Base-by-base conservation (phyloP, 2,888 invertebrate genomes). In the Argyresthia albistria region DNA sequence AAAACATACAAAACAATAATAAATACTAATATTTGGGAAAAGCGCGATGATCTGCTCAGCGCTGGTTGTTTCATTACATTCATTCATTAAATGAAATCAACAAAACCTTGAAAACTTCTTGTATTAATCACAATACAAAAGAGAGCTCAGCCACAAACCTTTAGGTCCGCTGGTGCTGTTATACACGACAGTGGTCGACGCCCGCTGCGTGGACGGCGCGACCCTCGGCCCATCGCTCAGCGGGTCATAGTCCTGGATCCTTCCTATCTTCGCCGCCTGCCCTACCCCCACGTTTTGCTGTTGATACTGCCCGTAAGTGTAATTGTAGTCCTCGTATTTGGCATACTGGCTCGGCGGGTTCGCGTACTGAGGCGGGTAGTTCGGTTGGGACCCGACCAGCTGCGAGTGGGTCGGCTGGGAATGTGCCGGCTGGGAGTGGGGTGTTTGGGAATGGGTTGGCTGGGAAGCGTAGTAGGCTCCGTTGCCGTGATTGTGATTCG, bases 161-260 rank as follows among this genome's bases (percentile, higher is more conserved):
- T 39, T 39, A 3, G 9, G 2, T n/a, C 39, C 39, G n/a, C 39
- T 76, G 51, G 82, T 80, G 66, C 83, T 73, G 63, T 95, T 95
- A 78, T 96, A 96, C 66, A 96, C 95, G 59, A 96, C 89, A 15
- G 95, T 95, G 51, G 95, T 93, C 4, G 93, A 93, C 64, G 93
- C 92, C 63, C 95, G 88, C 56, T 93, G 91, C 4, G 95, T 92
- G 69, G 93, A 93, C 0, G 93, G 93, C 56, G 91, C 89, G 50
- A 88, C 89, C 57, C 93, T 88, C 12, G 93, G 93, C 49, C 92
- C 91, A 66, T 93, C 93, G 60, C 90, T 91, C 58, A 93, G 80
- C 3, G 95, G 94, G 73, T 95, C 95, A 66, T 94, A 95, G 67
- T 95, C 95, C 59, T 93, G 93, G 60, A 94, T 94, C 83, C 93